phyloP scores from a whole-genome alignment of 2,113 vertebrate species.

The Amphiprion percula region DNA sequence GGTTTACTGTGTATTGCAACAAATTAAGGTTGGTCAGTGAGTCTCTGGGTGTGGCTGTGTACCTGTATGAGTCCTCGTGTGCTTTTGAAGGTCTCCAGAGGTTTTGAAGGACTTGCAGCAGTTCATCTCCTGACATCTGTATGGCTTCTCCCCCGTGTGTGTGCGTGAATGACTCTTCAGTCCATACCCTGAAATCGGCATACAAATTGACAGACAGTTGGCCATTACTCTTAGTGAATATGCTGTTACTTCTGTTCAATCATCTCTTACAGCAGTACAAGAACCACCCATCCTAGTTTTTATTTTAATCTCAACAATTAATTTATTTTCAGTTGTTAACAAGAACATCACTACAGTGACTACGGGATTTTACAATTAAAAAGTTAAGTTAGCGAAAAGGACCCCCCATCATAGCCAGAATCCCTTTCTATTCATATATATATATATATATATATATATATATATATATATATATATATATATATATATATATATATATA shows the following conservation, averaged over 20 bases:
- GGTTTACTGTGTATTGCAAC: not conserved
- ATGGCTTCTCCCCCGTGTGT: conserved; percentile 99
- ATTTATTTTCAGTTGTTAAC: too few relatives aligned
- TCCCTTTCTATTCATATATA: too few relatives aligned
- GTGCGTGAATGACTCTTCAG: conserved; percentile 97
- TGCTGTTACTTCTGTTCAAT: not conserved
- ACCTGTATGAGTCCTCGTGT: conserved; percentile 98
- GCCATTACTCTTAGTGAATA: not conserved
- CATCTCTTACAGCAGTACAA: not conserved
- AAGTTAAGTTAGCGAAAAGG: too few relatives aligned
- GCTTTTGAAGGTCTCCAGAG: conserved; percentile 98
- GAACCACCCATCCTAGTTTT: not conserved
- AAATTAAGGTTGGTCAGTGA: not conserved
- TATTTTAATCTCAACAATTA: too few relatives aligned
- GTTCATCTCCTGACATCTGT: conserved; percentile 95
- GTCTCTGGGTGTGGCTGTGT: conserved; percentile 10
- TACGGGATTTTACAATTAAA: too few relatives aligned
- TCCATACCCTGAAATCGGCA: conserved; percentile 88
- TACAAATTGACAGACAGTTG: not conserved
- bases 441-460: too few relatives aligned
- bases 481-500: too few relatives aligned
- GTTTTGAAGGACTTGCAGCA: conserved; percentile 99
- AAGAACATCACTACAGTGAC: too few relatives aligned
- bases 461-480: too few relatives aligned
- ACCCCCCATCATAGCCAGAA: too few relatives aligned